phyloP scores from a whole-genome alignment of 2,888 invertebrate species.

The Drosophila merina region DNA sequence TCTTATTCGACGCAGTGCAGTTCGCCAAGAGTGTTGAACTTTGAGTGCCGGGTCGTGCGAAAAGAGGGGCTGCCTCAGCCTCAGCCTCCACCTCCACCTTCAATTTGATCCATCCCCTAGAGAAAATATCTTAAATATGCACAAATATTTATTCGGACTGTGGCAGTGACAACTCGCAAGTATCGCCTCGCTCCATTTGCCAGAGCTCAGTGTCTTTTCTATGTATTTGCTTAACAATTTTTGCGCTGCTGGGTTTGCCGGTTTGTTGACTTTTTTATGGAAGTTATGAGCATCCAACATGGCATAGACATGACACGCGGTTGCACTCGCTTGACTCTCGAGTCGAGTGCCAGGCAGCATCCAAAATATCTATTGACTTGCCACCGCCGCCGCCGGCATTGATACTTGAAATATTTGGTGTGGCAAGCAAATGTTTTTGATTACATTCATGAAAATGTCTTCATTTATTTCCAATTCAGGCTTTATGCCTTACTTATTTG shows the following conservation, averaged over 20 bases:
- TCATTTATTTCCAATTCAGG: not conserved
- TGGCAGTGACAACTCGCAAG: constrained; percentile 48
- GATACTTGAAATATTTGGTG: constrained; percentile 4
- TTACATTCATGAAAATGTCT: not conserved
- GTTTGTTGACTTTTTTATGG: constrained; percentile 51
- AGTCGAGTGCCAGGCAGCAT: constrained; percentile 16
- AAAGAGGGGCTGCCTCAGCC: constrained; percentile 1
- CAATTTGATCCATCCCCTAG: too few species aligned
- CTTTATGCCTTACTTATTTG: constrained; percentile 9
- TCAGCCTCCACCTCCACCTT: too few species aligned
- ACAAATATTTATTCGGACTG: constrained; percentile 71
- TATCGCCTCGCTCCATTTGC: constrained; percentile 50
- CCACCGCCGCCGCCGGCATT: constrained; percentile 8
- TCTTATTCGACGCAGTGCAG: constrained; percentile 66
- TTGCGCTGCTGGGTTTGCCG: constrained; percentile 26
- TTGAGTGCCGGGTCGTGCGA: constrained; percentile 40
- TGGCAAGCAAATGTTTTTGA: constrained; percentile 9
- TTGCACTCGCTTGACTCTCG: constrained; percentile 48
- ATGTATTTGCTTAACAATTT: constrained; percentile 68
- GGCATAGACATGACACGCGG: constrained; percentile 60
- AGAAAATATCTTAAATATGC: constrained; percentile 66
- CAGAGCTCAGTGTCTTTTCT: constrained; percentile 41
- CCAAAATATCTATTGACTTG: constrained; percentile 36
- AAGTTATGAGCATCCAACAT: constrained; percentile 40
- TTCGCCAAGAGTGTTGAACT: constrained; percentile 69